These are phyloP conservation scores for Leucoraja ocellata DNA, from an alignment of 2,797 vertebrate species.

Conservation along the genomic window DNA sequence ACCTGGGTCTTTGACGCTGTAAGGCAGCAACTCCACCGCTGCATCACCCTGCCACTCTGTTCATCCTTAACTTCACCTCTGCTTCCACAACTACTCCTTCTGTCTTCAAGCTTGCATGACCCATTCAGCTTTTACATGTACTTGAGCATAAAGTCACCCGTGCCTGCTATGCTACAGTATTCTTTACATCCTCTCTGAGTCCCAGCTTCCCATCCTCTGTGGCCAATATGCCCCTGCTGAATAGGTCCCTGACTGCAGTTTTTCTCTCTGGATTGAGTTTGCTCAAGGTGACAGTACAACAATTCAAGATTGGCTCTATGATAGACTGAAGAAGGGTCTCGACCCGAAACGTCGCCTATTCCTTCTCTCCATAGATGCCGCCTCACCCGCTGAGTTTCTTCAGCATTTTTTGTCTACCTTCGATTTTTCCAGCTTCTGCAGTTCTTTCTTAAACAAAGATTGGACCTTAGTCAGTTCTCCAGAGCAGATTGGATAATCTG, in stretches of 20 bases:
- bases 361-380: too few species aligned
- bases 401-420: too few species aligned
- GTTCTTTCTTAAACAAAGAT: not conserved
- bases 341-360: too few species aligned
- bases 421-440: too few species aligned
- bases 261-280: not conserved
- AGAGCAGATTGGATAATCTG: not conserved
- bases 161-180: not conserved
- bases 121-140: not conserved
- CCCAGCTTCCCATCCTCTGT: not conserved
- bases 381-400: too few species aligned
- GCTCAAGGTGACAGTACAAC: not conserved
- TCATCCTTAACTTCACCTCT: not conserved
- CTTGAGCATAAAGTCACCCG: not conserved
- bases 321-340: too few species aligned
- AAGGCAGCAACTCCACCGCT: too few species aligned
- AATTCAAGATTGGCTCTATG: not conserved
- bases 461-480: not conserved
- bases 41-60: not conserved
- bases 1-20: too few species aligned
- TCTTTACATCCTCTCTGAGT: not conserved
- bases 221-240: not conserved
- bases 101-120: not conserved
- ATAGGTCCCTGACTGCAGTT: not conserved
- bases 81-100: not conserved